Base-by-base conservation (phyloP, 23 tunicate genomes). In the Styela plicata region DNA sequence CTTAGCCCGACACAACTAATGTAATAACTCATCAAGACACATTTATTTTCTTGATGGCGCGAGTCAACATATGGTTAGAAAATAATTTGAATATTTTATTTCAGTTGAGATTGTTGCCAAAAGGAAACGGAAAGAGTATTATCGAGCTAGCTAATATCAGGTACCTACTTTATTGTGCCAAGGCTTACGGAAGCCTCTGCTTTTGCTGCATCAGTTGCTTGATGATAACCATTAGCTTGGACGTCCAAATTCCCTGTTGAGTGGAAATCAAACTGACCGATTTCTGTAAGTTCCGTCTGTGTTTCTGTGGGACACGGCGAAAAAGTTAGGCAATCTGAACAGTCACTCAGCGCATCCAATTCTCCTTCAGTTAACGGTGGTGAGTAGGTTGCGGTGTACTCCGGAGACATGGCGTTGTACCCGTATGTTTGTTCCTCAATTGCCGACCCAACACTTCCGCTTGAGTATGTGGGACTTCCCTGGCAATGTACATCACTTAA, bases 381-480 rank as follows among this genome's bases (percentile, higher is more conserved):
- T 13, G 57, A 44, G 57, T 44, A 44, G 7, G 57, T 44, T 13
- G 57, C 57, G 10, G 57, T 44, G 13, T 44, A 44, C 13, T 44
- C 57, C 7, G 57, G 57, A 5, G 57, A 44, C 57, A 44, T 44
- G 57, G 57, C 13, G 57, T 13, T 44, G 57, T 44, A 44, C 13
- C 57, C 13, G 10, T 44, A 13, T 44, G 7, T 7, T 13, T 7
- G 13, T 7, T 44, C 57, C 13, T 44, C 57, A 44, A 13, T 13
- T 5, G 13, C 57, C 57, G 57, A 44, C 57, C 57, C 57, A 44
- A 13, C 57, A 44, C 57, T 44, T 27, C 71, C 30, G 2, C 71
- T 25, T 29, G 31, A 27, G 71, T 27, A 67, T 25, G 71, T 67
- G 24, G 71, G 71, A 67, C 71, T 67, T 22, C 2, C 71, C 71